A percentile compares a stretch with the other conserved stretches of the same genome.
These are phyloP conservation scores for Edolisoma coerulescens DNA, from an alignment of 2,113 vertebrate species.

Conservation along the genomic window DNA sequence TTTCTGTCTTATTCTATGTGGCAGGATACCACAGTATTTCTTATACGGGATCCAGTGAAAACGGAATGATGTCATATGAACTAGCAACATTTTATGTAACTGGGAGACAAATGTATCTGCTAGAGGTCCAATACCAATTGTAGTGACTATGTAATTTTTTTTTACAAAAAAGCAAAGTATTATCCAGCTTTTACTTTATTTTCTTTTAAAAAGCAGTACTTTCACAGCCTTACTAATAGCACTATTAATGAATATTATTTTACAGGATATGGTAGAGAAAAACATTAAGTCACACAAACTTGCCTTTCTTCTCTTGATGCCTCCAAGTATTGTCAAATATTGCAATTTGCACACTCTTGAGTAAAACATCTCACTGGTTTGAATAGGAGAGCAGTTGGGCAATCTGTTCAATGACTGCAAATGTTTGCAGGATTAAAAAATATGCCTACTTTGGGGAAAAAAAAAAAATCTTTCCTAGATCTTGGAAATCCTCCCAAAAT, in stretches of 20 bases:
- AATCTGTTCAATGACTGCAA: not conserved
- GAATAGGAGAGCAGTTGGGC: not conserved
- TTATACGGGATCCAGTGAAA: not conserved
- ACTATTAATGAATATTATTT: not conserved
- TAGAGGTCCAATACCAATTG: not conserved
- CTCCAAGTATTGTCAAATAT: not conserved
- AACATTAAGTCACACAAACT: not conserved
- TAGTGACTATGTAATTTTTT: not conserved
- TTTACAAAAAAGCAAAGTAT: not conserved
- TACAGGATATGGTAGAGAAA: not conserved
- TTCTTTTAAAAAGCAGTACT: not conserved
- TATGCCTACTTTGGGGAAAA: not conserved
- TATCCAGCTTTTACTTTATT: not conserved
- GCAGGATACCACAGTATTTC: not conserved
- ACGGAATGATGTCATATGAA: not conserved
- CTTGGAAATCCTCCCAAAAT: not conserved
- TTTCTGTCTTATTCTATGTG: not conserved
- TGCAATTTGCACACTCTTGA: not conserved
- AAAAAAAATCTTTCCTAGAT: not conserved
- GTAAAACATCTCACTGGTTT: not conserved
- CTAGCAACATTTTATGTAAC: not conserved
- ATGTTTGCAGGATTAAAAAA: not conserved
- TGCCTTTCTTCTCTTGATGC: not conserved
- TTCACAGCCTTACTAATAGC: not conserved
- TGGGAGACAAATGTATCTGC: not conserved